phyloP scores from a whole-genome alignment of 2,888 invertebrate species.

The Oligia fasciuncula region DNA sequence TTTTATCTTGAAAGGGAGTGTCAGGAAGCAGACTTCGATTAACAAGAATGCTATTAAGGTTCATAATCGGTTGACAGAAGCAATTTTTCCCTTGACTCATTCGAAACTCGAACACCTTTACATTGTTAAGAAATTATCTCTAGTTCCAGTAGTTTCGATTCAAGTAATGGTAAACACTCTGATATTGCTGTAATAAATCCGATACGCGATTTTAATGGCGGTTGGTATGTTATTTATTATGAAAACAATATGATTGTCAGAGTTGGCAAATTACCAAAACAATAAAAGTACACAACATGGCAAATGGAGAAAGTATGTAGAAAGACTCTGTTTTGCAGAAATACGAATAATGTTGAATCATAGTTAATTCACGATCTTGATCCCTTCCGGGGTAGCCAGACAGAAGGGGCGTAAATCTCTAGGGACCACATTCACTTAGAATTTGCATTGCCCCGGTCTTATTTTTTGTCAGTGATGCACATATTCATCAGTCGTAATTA shows the following conservation, averaged over 20 bases:
- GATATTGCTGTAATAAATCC: background rate
- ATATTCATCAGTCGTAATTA: background rate
- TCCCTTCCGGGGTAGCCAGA: slow-evolving; percentile 33
- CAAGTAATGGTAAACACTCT: background rate
- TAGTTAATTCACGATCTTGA: slow-evolving; percentile 44
- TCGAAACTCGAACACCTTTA: background rate
- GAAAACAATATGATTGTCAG: background rate
- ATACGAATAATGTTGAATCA: slow-evolving; percentile 34
- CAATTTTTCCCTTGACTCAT: background rate
- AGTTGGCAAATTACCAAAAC: slow-evolving; percentile 38
- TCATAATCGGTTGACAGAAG: background rate
- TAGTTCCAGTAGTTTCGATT: background rate
- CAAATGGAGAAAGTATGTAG: slow-evolving; percentile 8
- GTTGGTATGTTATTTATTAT: slow-evolving; percentile 10
- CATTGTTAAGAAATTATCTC: background rate
- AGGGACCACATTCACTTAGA: slow-evolving; percentile 38
- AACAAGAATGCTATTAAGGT: background rate
- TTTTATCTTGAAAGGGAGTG: slow-evolving; percentile 31
- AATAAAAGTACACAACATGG: slow-evolving; percentile 2
- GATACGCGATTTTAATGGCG: background rate
- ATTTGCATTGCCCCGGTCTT: slow-evolving; percentile 12
- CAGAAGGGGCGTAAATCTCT: slow-evolving; percentile 19
- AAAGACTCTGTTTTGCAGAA: slow-evolving; percentile 15
- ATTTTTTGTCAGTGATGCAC: slow-evolving; percentile 16
- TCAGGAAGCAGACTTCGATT: slow-evolving; percentile 21